phyloP scores from a whole-genome alignment of 2,888 invertebrate species.

The Plusia festucae region DNA sequence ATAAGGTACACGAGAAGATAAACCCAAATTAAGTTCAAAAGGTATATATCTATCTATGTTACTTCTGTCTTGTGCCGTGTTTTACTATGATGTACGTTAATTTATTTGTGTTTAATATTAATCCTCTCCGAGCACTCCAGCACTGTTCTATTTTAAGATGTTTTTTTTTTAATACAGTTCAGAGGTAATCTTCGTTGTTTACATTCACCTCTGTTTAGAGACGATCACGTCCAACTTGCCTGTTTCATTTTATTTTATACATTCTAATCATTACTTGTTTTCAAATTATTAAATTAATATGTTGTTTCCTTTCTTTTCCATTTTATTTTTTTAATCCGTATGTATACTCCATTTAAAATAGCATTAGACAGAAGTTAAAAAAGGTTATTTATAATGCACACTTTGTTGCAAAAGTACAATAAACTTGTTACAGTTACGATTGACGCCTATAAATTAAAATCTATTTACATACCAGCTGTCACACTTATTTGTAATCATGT shows the following conservation, averaged over 20 bases:
- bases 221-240: slow-evolving; percentile 8
- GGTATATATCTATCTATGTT: slow-evolving; percentile 11
- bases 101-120: slow-evolving; percentile 48
- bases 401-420: too few relatives aligned
- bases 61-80: slow-evolving; percentile 35
- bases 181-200: slow-evolving; percentile 17
- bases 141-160: slow-evolving; percentile 32
- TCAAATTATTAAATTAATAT: not conserved
- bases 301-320: not conserved
- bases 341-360: too few relatives aligned
- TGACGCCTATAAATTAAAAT: too few relatives aligned
- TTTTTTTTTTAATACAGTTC: slow-evolving; percentile 34
- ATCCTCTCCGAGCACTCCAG: slow-evolving; percentile 32
- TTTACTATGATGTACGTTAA: slow-evolving; percentile 42
- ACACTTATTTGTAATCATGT: too few relatives aligned
- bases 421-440: too few relatives aligned
- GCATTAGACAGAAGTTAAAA: too few relatives aligned
- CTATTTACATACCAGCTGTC: too few relatives aligned
- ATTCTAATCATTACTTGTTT: not conserved
- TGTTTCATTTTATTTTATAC: slow-evolving; percentile 3
- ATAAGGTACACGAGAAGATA: not conserved
- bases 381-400: too few relatives aligned
- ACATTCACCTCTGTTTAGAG: slow-evolving; percentile 27
- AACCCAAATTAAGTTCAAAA: not conserved
- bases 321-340: not conserved